Conservation (phyloP, 2,888 invertebrate species). For the Galerucella pusilla region DNA sequence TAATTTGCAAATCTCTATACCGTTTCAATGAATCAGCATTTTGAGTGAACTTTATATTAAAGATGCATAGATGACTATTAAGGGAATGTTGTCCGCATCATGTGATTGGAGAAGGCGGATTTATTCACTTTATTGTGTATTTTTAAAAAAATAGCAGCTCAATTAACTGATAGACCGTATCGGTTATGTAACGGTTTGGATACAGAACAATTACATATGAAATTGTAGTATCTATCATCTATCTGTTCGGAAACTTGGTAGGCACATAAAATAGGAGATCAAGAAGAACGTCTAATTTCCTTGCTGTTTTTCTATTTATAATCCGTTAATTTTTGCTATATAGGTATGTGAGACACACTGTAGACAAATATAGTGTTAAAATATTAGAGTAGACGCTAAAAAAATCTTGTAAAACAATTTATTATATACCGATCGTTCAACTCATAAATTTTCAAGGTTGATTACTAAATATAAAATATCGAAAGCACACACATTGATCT, state of each 20-base stretch:
- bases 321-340: too few species aligned
- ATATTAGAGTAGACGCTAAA: not conserved
- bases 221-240: not conserved
- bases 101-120: not conserved
- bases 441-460: conserved; percentile 26
- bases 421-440: conserved; percentile 22
- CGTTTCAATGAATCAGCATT: too few species aligned
- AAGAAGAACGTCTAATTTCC: too few species aligned
- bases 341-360: not conserved
- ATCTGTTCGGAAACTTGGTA: too few species aligned
- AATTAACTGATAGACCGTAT: conserved; percentile 5
- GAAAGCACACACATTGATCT: conserved; percentile 16
- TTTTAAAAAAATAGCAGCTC: not conserved
- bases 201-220: not conserved
- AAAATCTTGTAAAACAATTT: conserved; percentile 8
- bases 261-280: too few species aligned
- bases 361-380: not conserved
- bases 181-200: not conserved
- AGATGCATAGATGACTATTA: too few species aligned
- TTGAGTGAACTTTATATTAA: too few species aligned
- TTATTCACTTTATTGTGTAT: not conserved
- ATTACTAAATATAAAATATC: conserved; percentile 19
- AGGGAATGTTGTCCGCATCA: not conserved
- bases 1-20: too few species aligned
- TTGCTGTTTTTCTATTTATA: too few species aligned